Conservation (phyloP, 1,140 invertebrate species). For the Aphis gossypii region DNA sequence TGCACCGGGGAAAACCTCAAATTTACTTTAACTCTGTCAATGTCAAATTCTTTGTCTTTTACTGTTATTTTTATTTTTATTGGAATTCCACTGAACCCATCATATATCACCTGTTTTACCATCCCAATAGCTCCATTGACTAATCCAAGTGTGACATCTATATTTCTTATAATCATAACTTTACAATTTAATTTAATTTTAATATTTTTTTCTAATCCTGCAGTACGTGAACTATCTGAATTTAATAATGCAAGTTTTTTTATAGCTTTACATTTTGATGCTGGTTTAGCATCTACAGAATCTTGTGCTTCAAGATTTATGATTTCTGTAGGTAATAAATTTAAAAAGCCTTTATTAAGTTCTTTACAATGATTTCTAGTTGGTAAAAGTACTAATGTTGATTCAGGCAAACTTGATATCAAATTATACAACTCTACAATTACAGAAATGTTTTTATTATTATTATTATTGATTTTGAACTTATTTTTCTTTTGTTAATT, state of each 20-base stretch:
- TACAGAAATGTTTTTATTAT: neutral
- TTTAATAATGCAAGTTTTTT: constrained; percentile 60
- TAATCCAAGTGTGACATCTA: constrained; percentile 62
- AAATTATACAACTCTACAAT: constrained; percentile 38
- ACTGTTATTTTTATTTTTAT: constrained; percentile 59
- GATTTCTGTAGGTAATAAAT: constrained; percentile 35
- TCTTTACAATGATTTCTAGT: constrained; percentile 27
- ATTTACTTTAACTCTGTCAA: constrained; percentile 62
- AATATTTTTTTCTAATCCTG: constrained; percentile 60
- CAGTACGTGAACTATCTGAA: constrained; percentile 60
- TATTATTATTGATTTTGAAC: neutral
- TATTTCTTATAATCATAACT: constrained; percentile 63
- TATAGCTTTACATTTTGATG: constrained; percentile 58
- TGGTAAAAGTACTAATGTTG: constrained; percentile 32
- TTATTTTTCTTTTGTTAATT: neutral
- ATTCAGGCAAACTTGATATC: neutral
- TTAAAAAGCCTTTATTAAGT: constrained; percentile 45
- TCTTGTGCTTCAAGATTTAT: constrained; percentile 40
- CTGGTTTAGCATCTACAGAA: constrained; percentile 23
- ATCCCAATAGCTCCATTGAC: constrained; percentile 62
- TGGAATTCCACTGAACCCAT: constrained; percentile 41
- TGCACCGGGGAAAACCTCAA: constrained; percentile 62
- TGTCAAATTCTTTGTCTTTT: constrained; percentile 57
- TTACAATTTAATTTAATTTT: constrained; percentile 61
- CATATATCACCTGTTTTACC: constrained; percentile 59